Evolutionary conservation across 2,797 vertebrate genomes (phyloP), one percentile per base, ranked within the genome.

Genomic region (Bufotes viridis): DNA sequence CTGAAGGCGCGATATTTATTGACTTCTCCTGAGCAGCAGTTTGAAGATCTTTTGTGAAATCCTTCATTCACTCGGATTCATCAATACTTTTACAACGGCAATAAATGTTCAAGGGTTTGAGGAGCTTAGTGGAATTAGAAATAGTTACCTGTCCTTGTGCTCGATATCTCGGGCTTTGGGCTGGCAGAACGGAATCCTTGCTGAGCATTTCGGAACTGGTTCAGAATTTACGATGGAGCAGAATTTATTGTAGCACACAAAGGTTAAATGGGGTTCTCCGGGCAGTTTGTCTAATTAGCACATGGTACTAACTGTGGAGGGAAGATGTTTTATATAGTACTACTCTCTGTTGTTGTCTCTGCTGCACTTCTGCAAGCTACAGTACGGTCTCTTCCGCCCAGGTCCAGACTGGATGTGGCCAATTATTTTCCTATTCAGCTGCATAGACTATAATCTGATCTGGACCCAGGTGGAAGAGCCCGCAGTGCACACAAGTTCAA

Each of bases 81-180:
- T 22, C 83, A 90, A 75, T n/a, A n/a, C 14, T 89, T 91, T 92
- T 89, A 88, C 89, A 93, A 88, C 63, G 87, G 83, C 65, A 88
- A 34, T 90, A 89, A 89, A 89, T 86, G 88, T 86, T 89, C 88
- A 86, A 82, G 82, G 86, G 84, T 88, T 22, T 81, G 89, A 90
- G 1, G 82, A 89, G 88, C 79, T 86, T 84, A 42, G 79, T 76
- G 84, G 88, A 89, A 89, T 89, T 82, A 86, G 88, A 89, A 82
- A 86, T 34, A 78, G 84, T 86, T 86, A 87, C 49, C 85, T 90
- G 42, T 90, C 92, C 90, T 84, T 87, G 88, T 88, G 13, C 90
- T 83, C 90, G 76, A 85, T 90, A 90, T 88, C 70, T 6, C 24
- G 82, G 90, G 67, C 26, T 24, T 72, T 91, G 29, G 91, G 93